phyloP scores from a whole-genome alignment of 23 tunicate species.

The Oikopleura albicans region DNA sequence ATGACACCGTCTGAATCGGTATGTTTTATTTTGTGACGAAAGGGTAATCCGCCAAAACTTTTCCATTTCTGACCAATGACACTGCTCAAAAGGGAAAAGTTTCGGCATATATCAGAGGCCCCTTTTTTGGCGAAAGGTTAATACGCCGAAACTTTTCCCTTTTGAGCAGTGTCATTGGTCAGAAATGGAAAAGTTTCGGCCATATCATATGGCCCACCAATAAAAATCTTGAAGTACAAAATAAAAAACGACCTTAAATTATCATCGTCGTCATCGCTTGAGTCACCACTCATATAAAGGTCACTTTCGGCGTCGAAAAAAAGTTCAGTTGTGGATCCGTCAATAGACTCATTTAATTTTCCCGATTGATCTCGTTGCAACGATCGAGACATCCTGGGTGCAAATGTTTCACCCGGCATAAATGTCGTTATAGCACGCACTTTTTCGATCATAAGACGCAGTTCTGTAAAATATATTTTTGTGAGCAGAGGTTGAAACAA shows the following conservation, averaged over 20 bases:
- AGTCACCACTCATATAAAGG: conserved; percentile 41
- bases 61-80: too few species aligned
- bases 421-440: background rate
- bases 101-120: too few species aligned
- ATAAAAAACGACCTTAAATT: background rate
- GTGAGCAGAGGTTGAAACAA: too few species aligned
- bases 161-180: too few species aligned
- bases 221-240: background rate
- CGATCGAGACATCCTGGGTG: background rate
- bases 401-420: background rate
- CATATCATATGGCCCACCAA: background rate
- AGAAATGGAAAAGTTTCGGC: too few species aligned
- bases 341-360: conserved; percentile 23
- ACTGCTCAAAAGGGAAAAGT: too few species aligned
- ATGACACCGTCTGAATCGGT: too few species aligned
- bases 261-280: conserved; percentile 36
- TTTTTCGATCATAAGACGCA: background rate
- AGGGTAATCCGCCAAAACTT: too few species aligned
- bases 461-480: background rate
- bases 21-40: too few species aligned
- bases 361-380: background rate
- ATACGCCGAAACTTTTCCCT: too few species aligned
- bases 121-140: too few species aligned
- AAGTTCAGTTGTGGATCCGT: conserved; percentile 65
- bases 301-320: conserved; percentile 98